These are phyloP conservation scores for Hyperoodon ampullatus DNA, from an alignment of 2,113 vertebrate genomes.

Conservation along the genomic window DNA sequence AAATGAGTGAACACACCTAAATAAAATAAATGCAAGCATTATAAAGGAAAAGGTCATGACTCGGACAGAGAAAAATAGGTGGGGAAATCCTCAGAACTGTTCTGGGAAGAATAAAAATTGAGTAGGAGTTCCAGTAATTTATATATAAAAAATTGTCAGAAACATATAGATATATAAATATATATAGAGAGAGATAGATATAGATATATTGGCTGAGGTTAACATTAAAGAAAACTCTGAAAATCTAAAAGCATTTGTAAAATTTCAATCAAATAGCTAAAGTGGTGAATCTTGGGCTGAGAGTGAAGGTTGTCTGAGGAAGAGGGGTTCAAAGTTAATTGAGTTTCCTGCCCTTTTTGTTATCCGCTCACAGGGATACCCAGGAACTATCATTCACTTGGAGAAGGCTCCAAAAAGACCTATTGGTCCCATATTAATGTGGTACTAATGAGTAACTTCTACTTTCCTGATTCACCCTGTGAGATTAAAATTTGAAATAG, in stretches of 20 bases:
- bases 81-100: slow-evolving; percentile 23
- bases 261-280: neutral
- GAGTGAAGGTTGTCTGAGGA: neutral
- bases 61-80: neutral
- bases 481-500: slow-evolving; percentile 6
- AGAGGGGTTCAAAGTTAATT: neutral
- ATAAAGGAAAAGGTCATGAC: neutral
- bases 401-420: neutral
- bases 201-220: neutral
- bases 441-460: neutral
- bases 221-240: slow-evolving; percentile 2
- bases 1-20: neutral
- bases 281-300: neutral
- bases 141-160: neutral
- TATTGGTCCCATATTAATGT: neutral
- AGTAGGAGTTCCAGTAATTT: neutral
- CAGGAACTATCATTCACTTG: neutral
- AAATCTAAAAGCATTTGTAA: neutral
- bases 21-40: neutral
- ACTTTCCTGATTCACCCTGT: neutral
- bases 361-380: neutral
- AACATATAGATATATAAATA: neutral
- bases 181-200: neutral
- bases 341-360: neutral
- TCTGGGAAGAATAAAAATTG: slow-evolving; percentile 9